Conservation (phyloP, 2,888 invertebrate genomes). For the Odontothrips loti region DNA sequence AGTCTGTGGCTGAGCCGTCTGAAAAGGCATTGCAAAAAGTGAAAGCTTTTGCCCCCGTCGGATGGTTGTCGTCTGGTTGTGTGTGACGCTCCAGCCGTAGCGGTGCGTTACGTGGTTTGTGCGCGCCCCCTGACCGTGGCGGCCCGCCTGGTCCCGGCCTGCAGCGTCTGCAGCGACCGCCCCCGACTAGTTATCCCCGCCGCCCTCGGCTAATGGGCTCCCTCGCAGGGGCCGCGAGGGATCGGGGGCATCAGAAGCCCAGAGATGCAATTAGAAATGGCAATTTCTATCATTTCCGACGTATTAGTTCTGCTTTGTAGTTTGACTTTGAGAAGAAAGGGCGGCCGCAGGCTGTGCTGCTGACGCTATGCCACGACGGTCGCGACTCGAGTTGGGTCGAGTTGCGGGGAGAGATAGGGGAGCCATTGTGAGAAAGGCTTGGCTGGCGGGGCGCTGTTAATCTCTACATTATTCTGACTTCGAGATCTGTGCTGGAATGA, state of each 20-base stretch:
- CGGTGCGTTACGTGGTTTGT: too few species aligned
- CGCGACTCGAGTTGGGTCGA: not conserved
- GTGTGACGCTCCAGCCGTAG: too few species aligned
- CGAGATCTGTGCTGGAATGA: not conserved
- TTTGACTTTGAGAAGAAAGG: conserved; percentile 19
- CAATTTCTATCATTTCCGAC: conserved; percentile 20
- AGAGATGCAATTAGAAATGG: conserved; percentile 21
- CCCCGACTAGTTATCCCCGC: not conserved
- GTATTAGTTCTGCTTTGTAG: conserved; percentile 25
- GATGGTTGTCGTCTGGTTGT: too few species aligned
- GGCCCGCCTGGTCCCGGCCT: not conserved
- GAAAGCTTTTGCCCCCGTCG: too few species aligned
- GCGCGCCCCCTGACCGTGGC: too few species aligned
- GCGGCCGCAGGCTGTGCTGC: not conserved
- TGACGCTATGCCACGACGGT: not conserved
- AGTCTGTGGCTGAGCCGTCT: too few species aligned
- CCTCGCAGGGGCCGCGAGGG: not conserved
- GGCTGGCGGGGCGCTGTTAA: conserved; percentile 8
- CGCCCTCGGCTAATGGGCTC: not conserved
- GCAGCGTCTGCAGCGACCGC: not conserved
- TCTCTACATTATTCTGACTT: not conserved
- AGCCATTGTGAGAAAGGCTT: conserved; percentile 11
- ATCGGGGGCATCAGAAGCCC: not conserved
- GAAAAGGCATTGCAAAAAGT: too few species aligned
- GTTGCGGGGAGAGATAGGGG: not conserved